Conservation (phyloP, 2,888 invertebrate species). For the Encarsia formosa region DNA sequence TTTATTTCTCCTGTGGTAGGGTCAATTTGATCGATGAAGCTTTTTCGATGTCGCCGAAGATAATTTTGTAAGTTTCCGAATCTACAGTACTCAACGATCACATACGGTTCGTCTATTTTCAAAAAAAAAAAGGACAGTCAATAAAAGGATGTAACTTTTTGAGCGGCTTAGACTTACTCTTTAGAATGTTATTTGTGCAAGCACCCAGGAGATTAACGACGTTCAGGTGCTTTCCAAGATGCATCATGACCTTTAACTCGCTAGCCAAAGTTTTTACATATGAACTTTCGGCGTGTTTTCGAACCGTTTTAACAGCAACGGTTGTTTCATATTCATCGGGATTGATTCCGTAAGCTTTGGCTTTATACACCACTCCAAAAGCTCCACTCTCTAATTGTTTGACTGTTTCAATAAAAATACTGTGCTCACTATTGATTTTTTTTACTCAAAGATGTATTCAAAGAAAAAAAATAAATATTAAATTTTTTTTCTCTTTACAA, state of each 20-base stretch:
- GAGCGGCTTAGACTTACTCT: conserved; percentile 61
- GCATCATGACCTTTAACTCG: conserved; percentile 93
- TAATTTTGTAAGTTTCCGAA: conserved; percentile 91
- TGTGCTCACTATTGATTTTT: background rate
- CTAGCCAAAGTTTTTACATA: conserved; percentile 85
- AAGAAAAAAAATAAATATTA: too few relatives aligned
- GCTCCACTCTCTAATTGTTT: conserved; percentile 90
- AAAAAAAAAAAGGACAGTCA: background rate
- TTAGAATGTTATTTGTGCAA: conserved; percentile 83
- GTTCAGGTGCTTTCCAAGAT: conserved; percentile 90
- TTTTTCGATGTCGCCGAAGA: conserved; percentile 73
- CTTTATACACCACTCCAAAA: conserved; percentile 91
- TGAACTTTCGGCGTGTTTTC: conserved; percentile 77
- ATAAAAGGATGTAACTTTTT: background rate
- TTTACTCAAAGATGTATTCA: too few relatives aligned
- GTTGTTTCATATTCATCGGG: conserved; percentile 70
- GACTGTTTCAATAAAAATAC: conserved; percentile 58
- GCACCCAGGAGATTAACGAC: conserved; percentile 94
- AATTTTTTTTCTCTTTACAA: too few relatives aligned
- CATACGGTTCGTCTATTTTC: conserved; percentile 72
- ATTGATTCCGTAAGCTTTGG: conserved; percentile 74
- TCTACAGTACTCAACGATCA: conserved; percentile 92
- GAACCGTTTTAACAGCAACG: conserved; percentile 96
- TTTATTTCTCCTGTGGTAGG: conserved; percentile 67
- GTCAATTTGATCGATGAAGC: conserved; percentile 80